Evolutionary conservation across 2,113 vertebrate genomes (phyloP).

Genomic region (Caracal caracal): DNA sequence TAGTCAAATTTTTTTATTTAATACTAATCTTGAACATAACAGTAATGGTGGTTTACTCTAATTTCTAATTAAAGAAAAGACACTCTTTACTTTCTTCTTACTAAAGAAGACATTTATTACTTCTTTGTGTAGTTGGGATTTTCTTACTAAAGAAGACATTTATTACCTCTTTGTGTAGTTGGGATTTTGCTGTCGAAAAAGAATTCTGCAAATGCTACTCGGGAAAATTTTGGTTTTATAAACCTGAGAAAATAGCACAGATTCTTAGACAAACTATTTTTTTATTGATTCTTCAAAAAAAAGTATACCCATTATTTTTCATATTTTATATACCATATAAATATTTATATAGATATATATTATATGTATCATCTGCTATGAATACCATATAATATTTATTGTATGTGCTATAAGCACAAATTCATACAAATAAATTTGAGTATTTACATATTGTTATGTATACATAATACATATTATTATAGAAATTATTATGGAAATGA

Average conservation of each 20-base stretch:
- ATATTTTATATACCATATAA: not conserved
- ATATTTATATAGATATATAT: not conserved
- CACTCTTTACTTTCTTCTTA: too few relatives aligned
- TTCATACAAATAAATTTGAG: not conserved
- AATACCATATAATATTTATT: not conserved
- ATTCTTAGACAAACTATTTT: not conserved
- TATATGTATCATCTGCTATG: not conserved
- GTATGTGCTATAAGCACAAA: not conserved
- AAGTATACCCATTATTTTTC: not conserved
- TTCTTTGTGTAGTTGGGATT: not conserved
- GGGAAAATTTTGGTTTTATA: not conserved
- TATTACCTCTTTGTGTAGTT: not conserved
- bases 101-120: not conserved
- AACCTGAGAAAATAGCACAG: not conserved
- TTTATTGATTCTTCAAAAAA: not conserved
- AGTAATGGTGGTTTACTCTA: not conserved
- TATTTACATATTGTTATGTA: not conserved
- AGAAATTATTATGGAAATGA: not conserved
- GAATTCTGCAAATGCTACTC: not conserved
- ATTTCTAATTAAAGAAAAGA: not conserved
- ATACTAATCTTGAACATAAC: not conserved
- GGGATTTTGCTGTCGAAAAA: not conserved
- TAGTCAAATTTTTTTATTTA: not conserved
- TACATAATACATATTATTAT: too few relatives aligned
- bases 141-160: not conserved